These are phyloP conservation scores for Ondatra zibethicus DNA, from an alignment of 2,113 vertebrate genomes.

Conservation along the genomic window DNA sequence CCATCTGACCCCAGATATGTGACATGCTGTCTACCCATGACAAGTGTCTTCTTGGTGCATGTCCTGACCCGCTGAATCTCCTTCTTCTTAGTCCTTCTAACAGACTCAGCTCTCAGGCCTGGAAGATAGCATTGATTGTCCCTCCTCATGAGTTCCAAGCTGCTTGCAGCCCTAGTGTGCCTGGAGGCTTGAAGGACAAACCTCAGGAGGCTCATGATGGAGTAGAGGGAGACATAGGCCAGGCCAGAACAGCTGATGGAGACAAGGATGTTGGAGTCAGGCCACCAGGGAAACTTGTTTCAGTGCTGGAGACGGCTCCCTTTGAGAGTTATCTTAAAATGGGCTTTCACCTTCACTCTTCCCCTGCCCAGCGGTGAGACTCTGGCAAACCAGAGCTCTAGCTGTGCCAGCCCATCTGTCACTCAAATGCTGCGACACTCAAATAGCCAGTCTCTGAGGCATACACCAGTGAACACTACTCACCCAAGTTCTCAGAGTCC, in stretches of 20 bases:
- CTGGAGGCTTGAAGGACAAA: neutral
- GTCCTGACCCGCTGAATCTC: neutral
- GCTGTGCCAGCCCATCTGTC: neutral
- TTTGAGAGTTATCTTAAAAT: neutral
- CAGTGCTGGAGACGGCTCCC: neutral
- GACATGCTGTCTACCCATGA: too few relatives aligned
- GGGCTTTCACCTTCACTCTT: neutral
- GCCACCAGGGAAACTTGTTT: neutral
- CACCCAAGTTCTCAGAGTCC: neutral
- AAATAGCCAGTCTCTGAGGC: neutral
- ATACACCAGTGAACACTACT: neutral
- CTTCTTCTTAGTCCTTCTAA: neutral
- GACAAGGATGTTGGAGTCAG: neutral
- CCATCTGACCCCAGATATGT: neutral
- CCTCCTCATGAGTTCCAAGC: neutral
- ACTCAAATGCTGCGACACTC: neutral
- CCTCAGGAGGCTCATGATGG: neutral
- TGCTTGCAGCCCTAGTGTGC: neutral
- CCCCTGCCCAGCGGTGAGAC: neutral
- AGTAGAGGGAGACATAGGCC: neutral
- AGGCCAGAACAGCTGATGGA: constrained; percentile 18
- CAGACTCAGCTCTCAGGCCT: neutral
- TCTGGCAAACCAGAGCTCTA: neutral
- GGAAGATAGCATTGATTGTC: neutral
- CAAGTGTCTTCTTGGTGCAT: neutral